Evolutionary conservation across 2,113 vertebrate species (phyloP).

Genomic region (Leucoraja erinaceus): DNA sequence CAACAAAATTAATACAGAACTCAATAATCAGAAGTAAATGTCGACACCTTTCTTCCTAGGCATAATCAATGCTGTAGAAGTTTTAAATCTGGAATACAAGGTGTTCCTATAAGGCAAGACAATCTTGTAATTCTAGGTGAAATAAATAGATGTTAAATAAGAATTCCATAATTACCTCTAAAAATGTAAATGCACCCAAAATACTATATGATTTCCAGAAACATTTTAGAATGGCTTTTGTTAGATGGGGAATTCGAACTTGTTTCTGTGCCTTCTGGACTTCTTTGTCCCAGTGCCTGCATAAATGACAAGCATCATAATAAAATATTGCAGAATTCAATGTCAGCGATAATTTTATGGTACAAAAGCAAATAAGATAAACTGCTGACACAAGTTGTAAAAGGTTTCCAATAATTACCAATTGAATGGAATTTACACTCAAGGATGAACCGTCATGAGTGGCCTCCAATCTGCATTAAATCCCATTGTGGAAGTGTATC

Average conservation of each 20-base stretch:
- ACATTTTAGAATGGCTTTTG: slow-evolving; percentile 73
- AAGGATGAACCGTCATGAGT: not conserved
- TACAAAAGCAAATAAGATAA: not conserved
- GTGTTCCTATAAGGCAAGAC: not conserved
- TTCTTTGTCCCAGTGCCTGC: slow-evolving; percentile 70
- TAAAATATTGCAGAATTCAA: not conserved
- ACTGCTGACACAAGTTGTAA: not conserved
- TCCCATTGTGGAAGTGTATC: too few relatives aligned
- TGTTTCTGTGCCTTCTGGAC: slow-evolving; percentile 67
- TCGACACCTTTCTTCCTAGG: not conserved
- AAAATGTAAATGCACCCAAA: slow-evolving; percentile 75
- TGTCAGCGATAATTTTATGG: slow-evolving; percentile 29
- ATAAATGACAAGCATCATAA: not conserved
- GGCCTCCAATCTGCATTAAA: too few relatives aligned
- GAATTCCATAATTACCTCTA: slow-evolving; percentile 67
- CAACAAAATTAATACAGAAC: not conserved
- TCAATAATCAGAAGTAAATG: too few relatives aligned
- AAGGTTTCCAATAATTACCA: not conserved
- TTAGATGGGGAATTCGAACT: slow-evolving; percentile 64
- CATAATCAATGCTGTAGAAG: not conserved
- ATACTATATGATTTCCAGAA: slow-evolving; percentile 79
- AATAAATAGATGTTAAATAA: not conserved
- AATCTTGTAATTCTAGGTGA: not conserved
- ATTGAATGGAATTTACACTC: not conserved
- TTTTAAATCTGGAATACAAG: not conserved